Evolutionary conservation across 1,140 invertebrate genomes (phyloP), one percentile per base, ranked within the genome.

Genomic region (Spodoptera frugiperda): DNA sequence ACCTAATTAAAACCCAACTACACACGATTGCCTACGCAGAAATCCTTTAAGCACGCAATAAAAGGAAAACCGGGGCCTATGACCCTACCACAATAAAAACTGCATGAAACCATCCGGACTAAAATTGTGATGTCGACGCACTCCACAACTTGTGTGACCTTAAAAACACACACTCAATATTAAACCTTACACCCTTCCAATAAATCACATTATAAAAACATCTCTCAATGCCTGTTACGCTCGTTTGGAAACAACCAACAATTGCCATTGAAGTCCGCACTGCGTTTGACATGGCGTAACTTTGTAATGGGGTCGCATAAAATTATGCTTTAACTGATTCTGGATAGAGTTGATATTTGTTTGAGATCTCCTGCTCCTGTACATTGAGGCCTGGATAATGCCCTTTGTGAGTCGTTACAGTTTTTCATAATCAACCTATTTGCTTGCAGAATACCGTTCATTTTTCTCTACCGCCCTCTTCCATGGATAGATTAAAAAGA

Each of bases 61-160:
- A 91, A 83, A 91, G 82, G 78, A 89, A 86, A 86, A 78, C 78
- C 70, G 78, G 78, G 81, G 79, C 78, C 77, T 85, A 84, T 91
- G 88, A 92, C 87, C 91, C 91, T 89, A 92, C 85, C 86, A 87
- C 90, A 93, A 93, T 91, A 93, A 93, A 90, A 93, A 93, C 87
- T 87, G 84, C 87, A 92, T 89, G 85, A 91, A 87, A 89, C 90
- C 87, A 90, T 91, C 87, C 90, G 86, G 87, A 84, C 90, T 92
- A 92, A 92, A 92, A 92, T 91, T 90, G 87, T 91, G 87, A 86
- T 85, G 91, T 90, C 91, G 90, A 91, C 89, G 91, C 85, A 91
- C 91, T 87, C 86, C n/a, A 61, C 70, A 74, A 55, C 78, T 78
- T 57, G 78, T 65, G 54, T 83, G 82, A 88, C 84, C 82, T 82